Conservation (phyloP, 2,797 vertebrate species). For the Danio tinwini region DNA sequence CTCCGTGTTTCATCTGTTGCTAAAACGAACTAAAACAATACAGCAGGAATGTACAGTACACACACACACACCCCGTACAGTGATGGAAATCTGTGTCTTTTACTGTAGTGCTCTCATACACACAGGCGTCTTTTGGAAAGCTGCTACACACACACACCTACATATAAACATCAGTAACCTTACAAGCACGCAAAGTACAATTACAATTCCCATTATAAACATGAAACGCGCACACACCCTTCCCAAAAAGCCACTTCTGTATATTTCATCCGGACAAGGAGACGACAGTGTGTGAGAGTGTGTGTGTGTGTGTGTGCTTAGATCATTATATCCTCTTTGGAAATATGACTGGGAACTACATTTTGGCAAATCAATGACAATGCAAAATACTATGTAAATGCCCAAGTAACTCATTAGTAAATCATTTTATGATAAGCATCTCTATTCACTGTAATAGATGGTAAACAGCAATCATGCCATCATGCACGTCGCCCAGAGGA, state of each 20-base stretch:
- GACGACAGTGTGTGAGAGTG: background rate
- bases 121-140: constrained; percentile 28
- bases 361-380: constrained; percentile 4
- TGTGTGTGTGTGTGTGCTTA: constrained; percentile 18
- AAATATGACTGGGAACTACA: constrained; percentile 5
- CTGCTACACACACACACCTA: constrained; percentile 21
- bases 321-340: constrained; percentile 25
- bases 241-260: constrained; percentile 28
- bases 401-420: background rate
- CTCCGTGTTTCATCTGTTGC: constrained; percentile 23
- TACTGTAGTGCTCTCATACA: background rate
- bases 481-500: constrained; percentile 7
- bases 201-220: constrained; percentile 42
- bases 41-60: constrained; percentile 45
- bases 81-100: constrained; percentile 39
- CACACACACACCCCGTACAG: constrained; percentile 18
- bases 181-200: constrained; percentile 41
- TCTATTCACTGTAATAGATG: background rate
- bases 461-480: constrained; percentile 6
- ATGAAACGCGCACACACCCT: constrained; percentile 36
- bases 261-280: constrained; percentile 19
- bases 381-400: background rate
- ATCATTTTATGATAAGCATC: background rate
- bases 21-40: constrained; percentile 43
- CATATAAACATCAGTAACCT: constrained; percentile 40